phyloP scores from a whole-genome alignment of 1,140 invertebrate species.

The Zeugodacus cucurbitae region DNA sequence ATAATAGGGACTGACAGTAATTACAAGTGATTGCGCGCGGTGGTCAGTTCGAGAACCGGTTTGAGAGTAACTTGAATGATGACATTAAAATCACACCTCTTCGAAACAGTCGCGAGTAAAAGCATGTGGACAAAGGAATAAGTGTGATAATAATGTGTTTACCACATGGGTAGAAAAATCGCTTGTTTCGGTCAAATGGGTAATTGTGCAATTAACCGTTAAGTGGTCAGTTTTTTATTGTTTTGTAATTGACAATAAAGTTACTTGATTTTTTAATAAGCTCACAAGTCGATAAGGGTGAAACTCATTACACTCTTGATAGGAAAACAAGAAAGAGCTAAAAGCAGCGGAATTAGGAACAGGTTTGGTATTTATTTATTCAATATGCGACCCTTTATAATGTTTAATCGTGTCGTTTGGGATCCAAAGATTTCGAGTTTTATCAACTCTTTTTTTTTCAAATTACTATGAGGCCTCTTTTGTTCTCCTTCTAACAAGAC shows the following conservation, averaged over 20 bases:
- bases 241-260: neutral
- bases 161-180: neutral
- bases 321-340: no score
- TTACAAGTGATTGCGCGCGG: neutral
- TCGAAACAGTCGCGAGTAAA: neutral
- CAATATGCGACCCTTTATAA: no score
- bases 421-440: no score
- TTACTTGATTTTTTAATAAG: neutral
- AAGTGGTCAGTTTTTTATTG: neutral
- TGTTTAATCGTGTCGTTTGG: no score
- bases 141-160: neutral
- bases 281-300: neutral
- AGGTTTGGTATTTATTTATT: no score
- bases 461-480: no score
- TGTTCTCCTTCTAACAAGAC: no score
- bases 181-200: neutral
- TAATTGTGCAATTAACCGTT: neutral
- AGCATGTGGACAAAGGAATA: neutral
- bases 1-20: constrained; percentile 16
- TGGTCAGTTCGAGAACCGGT: constrained; percentile 41
- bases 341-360: no score
- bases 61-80: constrained; percentile 14
- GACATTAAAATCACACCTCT: constrained; percentile 41
- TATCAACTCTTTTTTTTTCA: no score
- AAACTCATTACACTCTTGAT: neutral